Base-by-base conservation (phyloP, 2,888 invertebrate genomes). In the Aproaerema taeniolella region DNA sequence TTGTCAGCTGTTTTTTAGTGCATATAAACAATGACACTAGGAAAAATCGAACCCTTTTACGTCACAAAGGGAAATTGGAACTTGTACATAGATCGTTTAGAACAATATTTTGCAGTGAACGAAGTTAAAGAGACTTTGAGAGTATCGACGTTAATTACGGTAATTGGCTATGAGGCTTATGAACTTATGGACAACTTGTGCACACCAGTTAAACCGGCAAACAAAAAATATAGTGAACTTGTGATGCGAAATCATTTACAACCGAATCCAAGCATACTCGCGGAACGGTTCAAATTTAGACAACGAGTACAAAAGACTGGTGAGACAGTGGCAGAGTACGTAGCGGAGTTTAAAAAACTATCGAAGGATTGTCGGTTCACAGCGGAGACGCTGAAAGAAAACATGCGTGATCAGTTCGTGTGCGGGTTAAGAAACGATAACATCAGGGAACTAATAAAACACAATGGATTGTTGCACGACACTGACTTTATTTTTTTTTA, bases 381-480 rank as follows among this genome's bases (percentile, higher is more conserved):
- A 0, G 15, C 15, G n/a, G 13, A 7, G 4, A 16, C 30, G 28
- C 42, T 59, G 1, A 14, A 42, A 4, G 55, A 57, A 14, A 56
- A 46, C 14, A 28, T 58, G 6, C 16, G 57, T 1, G 54, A 58
- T 29, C 55, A 55, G 14, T 42, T 52, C 0, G 51, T 46, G 1
- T 31, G 31, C 10, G 31, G 31, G n/a, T 16, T 31, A 16, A 10
- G 3, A n/a, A 31, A n/a, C 10, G 31, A 31, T 4, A 9, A 14
- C 30, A 30, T 30, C 2, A 13, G 30, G 52, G n/a, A n/a, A n/a
- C n/a, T n/a, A n/a, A n/a, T n/a, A 50, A n/a, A n/a, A n/a, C n/a
- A n/a, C n/a, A n/a, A n/a, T n/a, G n/a, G n/a, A n/a, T n/a, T n/a
- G n/a, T n/a, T n/a, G n/a, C n/a, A n/a, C n/a, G n/a, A n/a, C n/a